These are phyloP conservation scores for Lutraria rhynchaena DNA, from an alignment of 1,140 invertebrate species.

Conservation along the genomic window DNA sequence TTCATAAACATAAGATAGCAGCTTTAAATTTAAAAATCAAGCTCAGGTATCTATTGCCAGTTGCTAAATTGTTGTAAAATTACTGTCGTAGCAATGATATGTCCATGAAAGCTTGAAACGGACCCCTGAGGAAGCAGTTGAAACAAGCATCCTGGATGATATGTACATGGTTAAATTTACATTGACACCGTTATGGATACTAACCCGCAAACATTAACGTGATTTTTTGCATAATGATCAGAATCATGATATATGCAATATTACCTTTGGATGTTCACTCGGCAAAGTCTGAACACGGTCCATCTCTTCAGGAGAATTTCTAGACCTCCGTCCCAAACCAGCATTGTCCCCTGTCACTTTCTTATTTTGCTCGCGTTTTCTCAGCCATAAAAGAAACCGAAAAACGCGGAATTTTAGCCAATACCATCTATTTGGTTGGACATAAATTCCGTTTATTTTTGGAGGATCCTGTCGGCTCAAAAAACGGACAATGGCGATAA, in stretches of 20 bases:
- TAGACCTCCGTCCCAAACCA: constrained; percentile 83
- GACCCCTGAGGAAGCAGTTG: too few species aligned
- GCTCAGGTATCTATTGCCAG: too few species aligned
- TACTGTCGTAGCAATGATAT: too few species aligned
- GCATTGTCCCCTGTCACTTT: constrained; percentile 66
- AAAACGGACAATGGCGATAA: constrained; percentile 29
- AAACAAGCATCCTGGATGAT: too few species aligned
- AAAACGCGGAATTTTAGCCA: constrained; percentile 86
- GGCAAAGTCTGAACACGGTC: constrained; percentile 86
- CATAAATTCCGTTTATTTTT: constrained; percentile 85
- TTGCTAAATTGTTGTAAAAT: too few species aligned
- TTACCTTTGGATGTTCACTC: constrained; percentile 82
- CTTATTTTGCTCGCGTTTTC: constrained; percentile 79
- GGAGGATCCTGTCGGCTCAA: constrained; percentile 71
- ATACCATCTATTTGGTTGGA: constrained; percentile 86
- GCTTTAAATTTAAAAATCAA: too few species aligned
- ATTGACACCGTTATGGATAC: constrained; percentile 6
- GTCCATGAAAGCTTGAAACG: too few species aligned
- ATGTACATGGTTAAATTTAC: background rate
- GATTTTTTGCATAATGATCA: background rate
- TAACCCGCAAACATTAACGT: background rate
- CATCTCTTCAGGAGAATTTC: constrained; percentile 83
- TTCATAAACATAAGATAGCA: too few species aligned
- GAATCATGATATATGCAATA: background rate
- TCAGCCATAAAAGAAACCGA: constrained; percentile 83